Evolutionary conservation across 2,797 vertebrate genomes (phyloP).

Genomic region (Rhinella marina): DNA sequence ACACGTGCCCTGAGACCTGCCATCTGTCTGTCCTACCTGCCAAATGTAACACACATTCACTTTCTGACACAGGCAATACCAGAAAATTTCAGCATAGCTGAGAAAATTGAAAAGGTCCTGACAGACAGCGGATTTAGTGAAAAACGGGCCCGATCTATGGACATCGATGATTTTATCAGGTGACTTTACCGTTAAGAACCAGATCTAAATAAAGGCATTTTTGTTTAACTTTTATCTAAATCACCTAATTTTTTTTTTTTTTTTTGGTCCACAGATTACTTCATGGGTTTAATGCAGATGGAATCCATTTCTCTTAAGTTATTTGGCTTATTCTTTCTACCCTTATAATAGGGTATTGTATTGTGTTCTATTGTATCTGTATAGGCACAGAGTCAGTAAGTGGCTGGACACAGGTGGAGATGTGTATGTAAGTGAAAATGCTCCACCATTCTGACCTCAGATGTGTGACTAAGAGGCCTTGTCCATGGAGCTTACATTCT

Average conservation of each 20-base stretch:
- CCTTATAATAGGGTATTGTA: background rate
- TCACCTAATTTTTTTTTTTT: background rate
- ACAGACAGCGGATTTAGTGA: constrained; percentile 84
- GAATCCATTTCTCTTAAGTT: constrained; percentile 92
- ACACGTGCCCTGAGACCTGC: no score
- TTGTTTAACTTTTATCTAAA: background rate
- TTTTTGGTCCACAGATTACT: constrained; percentile 82
- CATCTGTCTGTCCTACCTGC: background rate
- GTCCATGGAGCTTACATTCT: background rate
- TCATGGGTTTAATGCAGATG: constrained; percentile 94
- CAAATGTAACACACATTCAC: background rate
- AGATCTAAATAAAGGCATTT: no score
- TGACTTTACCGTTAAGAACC: constrained; percentile 69
- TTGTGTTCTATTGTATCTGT: background rate
- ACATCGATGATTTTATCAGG: constrained; percentile 98
- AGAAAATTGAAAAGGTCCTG: constrained; percentile 88
- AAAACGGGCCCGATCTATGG: constrained; percentile 93
- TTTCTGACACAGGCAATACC: constrained; percentile 76
- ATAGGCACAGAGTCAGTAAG: no score
- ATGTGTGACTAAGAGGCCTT: background rate
- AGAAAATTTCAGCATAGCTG: constrained; percentile 87
- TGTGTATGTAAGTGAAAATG: no score
- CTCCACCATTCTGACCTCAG: background rate
- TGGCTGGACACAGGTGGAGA: no score
- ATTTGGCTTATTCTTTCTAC: background rate